Evolutionary conservation across 1,140 invertebrate genomes (phyloP).

Genomic region (Heliconius nattereri): DNA sequence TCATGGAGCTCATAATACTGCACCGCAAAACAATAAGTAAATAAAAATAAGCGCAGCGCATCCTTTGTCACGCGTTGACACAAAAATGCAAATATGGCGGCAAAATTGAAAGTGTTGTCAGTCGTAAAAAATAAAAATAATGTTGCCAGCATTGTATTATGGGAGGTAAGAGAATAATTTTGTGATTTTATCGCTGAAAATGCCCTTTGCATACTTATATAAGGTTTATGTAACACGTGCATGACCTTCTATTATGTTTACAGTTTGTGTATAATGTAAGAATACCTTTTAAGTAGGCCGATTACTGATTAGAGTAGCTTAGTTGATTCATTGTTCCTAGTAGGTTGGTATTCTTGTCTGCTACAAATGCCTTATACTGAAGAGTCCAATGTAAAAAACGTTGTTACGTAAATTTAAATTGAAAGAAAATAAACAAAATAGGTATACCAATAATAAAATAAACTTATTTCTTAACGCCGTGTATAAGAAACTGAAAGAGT

Average conservation of each 20-base stretch:
- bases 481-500: not conserved
- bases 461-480: not conserved
- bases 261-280: slow-evolving; percentile 23
- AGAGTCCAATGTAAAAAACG: not conserved
- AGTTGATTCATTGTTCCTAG: slow-evolving; percentile 36
- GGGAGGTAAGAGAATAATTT: slow-evolving; percentile 15
- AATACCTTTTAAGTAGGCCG: slow-evolving; percentile 30
- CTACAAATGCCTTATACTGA: not conserved
- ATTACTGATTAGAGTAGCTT: slow-evolving; percentile 33
- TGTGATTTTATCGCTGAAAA: slow-evolving; percentile 33
- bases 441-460: not conserved
- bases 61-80: slow-evolving; percentile 26
- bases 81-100: slow-evolving; percentile 33
- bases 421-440: not conserved
- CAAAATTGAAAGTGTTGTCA: slow-evolving; percentile 32
- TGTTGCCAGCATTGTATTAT: slow-evolving; percentile 29
- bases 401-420: not conserved
- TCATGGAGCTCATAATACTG: not conserved
- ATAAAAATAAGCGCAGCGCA: slow-evolving; percentile 1
- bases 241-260: slow-evolving; percentile 40
- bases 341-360: slow-evolving; percentile 18
- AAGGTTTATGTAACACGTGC: slow-evolving; percentile 44
- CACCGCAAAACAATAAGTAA: not conserved
- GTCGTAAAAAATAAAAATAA: slow-evolving; percentile 33
- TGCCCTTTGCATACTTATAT: slow-evolving; percentile 39